A percentile compares a stretch with the other conserved stretches of the same genome.
Conservation (phyloP, 2,888 invertebrate genomes). For the Hoplodrina blanda region DNA sequence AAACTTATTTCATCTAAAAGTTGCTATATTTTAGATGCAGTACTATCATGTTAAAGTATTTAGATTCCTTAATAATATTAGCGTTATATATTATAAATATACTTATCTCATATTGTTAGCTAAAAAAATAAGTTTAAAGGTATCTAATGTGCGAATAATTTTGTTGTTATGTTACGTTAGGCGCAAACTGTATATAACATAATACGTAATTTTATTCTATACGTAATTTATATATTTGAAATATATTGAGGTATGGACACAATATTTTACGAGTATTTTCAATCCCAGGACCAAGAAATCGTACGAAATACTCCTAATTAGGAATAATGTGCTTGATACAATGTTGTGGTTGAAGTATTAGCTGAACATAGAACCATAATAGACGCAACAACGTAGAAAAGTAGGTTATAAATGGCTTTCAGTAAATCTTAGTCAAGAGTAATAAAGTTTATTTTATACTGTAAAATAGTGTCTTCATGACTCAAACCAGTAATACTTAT, state of each 20-base stretch:
- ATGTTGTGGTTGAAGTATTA: slow-evolving; percentile 16
- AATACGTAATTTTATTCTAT: slow-evolving; percentile 45
- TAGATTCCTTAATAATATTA: slow-evolving; percentile 84
- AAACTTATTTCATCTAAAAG: slow-evolving; percentile 53
- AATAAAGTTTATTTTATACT: slow-evolving; percentile 11
- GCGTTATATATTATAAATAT: slow-evolving; percentile 82
- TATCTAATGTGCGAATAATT: slow-evolving; percentile 77
- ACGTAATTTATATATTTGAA: slow-evolving; percentile 56
- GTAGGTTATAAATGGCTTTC: slow-evolving; percentile 2
- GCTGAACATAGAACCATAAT: slow-evolving; percentile 3
- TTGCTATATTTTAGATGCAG: slow-evolving; percentile 70
- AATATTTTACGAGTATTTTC: slow-evolving; percentile 54
- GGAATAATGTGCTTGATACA: slow-evolving; percentile 33
- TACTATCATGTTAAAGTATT: slow-evolving; percentile 75
- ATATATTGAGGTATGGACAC: slow-evolving; percentile 51
- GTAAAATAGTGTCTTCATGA: slow-evolving; percentile 49
- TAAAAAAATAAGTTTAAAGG: slow-evolving; percentile 80
- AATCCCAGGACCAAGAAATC: slow-evolving; percentile 46
- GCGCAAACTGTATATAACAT: slow-evolving; percentile 60
- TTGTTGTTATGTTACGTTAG: slow-evolving; percentile 69
- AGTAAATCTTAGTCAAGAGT: slow-evolving; percentile 1
- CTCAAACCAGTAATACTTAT: slow-evolving; percentile 38
- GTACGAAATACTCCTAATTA: slow-evolving; percentile 40
- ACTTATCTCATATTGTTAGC: slow-evolving; percentile 85
- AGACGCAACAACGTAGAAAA: slow-evolving; percentile 14